A percentile compares a stretch with the other conserved stretches of the same genome.
Evolutionary conservation across 2,888 invertebrate species (phyloP).

Genomic region (Oscheius sp.): DNA sequence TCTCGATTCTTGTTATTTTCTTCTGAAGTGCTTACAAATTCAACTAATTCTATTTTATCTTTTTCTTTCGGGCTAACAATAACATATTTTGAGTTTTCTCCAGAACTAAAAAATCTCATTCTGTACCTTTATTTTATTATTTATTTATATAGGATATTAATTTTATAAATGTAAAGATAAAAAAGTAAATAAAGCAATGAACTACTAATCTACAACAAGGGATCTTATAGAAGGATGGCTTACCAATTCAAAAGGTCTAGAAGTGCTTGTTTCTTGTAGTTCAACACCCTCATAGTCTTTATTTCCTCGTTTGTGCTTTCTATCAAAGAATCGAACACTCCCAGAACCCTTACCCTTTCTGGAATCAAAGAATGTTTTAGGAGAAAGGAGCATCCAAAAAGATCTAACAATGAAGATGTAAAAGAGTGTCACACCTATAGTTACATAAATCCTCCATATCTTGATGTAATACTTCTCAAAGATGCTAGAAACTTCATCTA

Average conservation of each 20-base stretch:
- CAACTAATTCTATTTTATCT: constrained; percentile 35
- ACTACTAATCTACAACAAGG: constrained; percentile 12
- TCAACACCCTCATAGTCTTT: neutral
- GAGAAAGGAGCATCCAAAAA: constrained; percentile 28
- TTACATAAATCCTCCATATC: constrained; percentile 25
- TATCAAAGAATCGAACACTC: constrained; percentile 14
- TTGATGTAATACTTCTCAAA: too few species aligned
- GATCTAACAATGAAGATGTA: constrained; percentile 20
- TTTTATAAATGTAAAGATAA: neutral
- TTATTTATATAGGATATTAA: neutral
- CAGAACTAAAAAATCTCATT: constrained; percentile 25
- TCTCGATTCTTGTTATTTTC: neutral
- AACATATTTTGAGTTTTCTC: constrained; percentile 26
- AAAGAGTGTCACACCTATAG: constrained; percentile 11
- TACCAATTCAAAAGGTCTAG: too few species aligned
- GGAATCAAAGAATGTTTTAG: too few species aligned
- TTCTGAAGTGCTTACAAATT: neutral
- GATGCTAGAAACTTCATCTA: too few species aligned
- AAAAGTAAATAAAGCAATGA: neutral
- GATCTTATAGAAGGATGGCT: neutral
- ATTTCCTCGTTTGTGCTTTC: neutral
- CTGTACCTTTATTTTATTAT: neutral
- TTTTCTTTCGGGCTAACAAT: constrained; percentile 28
- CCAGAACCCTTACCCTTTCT: too few species aligned
- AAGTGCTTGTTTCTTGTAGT: neutral